Base-by-base conservation (phyloP, 2,113 vertebrate species). In the Scortum barcoo region DNA sequence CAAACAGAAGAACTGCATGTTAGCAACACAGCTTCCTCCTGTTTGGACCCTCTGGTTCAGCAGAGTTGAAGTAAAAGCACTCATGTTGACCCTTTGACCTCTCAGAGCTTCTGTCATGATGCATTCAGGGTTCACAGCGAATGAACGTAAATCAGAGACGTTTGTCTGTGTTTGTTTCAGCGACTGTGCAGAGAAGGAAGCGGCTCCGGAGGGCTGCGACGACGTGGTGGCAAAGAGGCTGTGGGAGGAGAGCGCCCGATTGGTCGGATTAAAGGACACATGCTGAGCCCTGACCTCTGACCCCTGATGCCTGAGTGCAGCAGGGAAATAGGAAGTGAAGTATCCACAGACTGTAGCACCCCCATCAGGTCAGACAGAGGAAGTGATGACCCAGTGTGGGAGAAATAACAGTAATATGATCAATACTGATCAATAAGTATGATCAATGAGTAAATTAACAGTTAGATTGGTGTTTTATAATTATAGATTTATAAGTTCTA, bases 231-330 rank as follows among this genome's bases (percentile, higher is more conserved):
- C 93, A 0, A 67, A 24, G 61, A 91, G 42, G 54, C 88, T 95
- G 71, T 96, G 95, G 95, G 89, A 94, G 66, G 91, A 93, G 65
- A 96, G 95, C 72, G 80, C 84, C 16, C 91, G 86, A 56, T 53
- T 95, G 85, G 94, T 95, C 1, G 91, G 90, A 42, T 56, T 94
- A 17, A 82, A 77, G n/a, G 79, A 90, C 30, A 56, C 24, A 0
- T 73, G 67, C 95, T 98, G 93, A 97, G 36, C 96, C 30, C 86
- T 97, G 80, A 96, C 61, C 20, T 96, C 66, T 95, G 95, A n/a
- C n/a, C 4, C 28, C 77, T 26, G n/a, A 11, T 69, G 28, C 36
- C 38, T 26, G 22, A 3, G 26, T 2, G 16, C 36, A 36, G 20
- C 22, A 13, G 10, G 12, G 9, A 74, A 50, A n/a, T 13, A 61